Conservation (phyloP, 92 coral and sea anemone genomes). For the Blastomussa wellsi region DNA sequence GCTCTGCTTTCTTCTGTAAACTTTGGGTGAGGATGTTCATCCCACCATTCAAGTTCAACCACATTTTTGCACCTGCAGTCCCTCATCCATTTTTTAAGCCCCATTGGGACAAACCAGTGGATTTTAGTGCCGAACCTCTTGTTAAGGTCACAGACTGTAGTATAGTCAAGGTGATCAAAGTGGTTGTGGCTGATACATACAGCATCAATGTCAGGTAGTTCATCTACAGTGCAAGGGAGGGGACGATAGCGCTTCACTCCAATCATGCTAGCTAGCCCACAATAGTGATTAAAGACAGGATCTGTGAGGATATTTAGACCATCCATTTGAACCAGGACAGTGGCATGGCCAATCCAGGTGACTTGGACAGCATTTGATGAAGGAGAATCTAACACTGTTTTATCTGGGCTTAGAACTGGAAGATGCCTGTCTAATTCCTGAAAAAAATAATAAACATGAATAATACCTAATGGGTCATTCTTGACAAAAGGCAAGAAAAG, state of each 20-base stretch:
- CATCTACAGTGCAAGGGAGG: conserved; percentile 69
- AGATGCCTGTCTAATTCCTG: conserved; percentile 69
- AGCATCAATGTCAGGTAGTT: conserved; percentile 87
- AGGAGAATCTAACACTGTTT: conserved; percentile 55
- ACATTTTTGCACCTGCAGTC: conserved; percentile 83
- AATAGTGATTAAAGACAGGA: conserved; percentile 83
- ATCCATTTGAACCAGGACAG: conserved; percentile 90
- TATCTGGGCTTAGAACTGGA: conserved; percentile 68
- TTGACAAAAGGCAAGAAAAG: no score
- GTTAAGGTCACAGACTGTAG: conserved; percentile 68
- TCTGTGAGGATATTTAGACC: conserved; percentile 85
- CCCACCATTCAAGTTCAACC: conserved; percentile 92
- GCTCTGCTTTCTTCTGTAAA: conserved; percentile 33
- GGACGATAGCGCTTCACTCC: conserved; percentile 88
- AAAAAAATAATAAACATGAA: neutral
- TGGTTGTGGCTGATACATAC: conserved; percentile 94
- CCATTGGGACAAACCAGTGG: conserved; percentile 93
- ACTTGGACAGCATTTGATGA: conserved; percentile 66
- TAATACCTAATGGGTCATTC: neutral
- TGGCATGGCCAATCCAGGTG: conserved; percentile 98
- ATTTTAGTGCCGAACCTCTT: conserved; percentile 58
- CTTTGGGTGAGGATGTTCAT: conserved; percentile 50
- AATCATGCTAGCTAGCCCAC: conserved; percentile 59
- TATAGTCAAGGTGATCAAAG: conserved; percentile 86
- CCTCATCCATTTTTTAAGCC: conserved; percentile 81